Conservation (phyloP, 2,888 invertebrate species). For the Leistus spinibarbis region DNA sequence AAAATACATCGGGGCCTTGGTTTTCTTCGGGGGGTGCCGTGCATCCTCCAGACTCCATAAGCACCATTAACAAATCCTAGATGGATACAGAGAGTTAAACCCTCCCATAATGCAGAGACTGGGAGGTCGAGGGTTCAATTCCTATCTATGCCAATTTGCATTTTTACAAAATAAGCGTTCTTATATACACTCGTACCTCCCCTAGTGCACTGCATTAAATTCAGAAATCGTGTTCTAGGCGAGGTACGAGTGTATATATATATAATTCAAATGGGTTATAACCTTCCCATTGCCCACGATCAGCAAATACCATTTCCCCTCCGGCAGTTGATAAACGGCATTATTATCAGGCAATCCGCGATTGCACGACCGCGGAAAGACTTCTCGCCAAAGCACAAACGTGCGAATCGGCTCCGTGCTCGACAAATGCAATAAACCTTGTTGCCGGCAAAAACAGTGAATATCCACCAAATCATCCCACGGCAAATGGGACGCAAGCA, state of each 20-base stretch:
- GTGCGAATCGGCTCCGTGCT: conserved; percentile 70
- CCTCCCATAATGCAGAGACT: no score
- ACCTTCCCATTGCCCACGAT: conserved; percentile 72
- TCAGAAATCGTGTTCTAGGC: background rate
- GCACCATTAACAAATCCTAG: conserved; percentile 69
- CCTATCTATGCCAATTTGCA: no score
- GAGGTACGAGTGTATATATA: no score
- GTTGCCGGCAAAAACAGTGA: conserved; percentile 74
- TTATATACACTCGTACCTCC: no score
- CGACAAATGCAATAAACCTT: conserved; percentile 74
- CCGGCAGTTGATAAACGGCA: conserved; percentile 58
- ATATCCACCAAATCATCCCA: conserved; percentile 76
- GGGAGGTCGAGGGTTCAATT: no score
- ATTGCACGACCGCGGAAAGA: conserved; percentile 65
- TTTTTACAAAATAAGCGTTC: no score
- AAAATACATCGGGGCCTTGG: conserved; percentile 78
- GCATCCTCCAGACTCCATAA: conserved; percentile 79
- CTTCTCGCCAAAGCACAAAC: conserved; percentile 78
- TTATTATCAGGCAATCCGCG: conserved; percentile 45
- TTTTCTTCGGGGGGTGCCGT: conserved; percentile 69
- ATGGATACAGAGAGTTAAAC: no score
- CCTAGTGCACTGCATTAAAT: no score
- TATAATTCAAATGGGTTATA: no score
- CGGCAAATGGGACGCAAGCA: conserved; percentile 79
- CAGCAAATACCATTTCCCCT: conserved; percentile 74